Evolutionary conservation across 2,113 vertebrate species (phyloP), one percentile per base, ranked within the genome.

Genomic region (Aepyceros melampus): DNA sequence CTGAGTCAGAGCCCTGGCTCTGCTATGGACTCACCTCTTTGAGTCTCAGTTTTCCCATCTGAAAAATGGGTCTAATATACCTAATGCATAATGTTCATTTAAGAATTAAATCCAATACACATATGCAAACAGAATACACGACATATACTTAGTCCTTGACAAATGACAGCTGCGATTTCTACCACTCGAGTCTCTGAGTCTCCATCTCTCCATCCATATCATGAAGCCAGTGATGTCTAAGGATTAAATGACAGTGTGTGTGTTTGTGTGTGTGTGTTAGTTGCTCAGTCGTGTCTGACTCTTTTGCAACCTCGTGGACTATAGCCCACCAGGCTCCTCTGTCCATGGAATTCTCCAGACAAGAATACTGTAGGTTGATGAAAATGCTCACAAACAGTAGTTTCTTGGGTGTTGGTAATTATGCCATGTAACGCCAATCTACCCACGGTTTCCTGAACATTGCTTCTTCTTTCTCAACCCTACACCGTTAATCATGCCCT

Each of bases 131-230:
- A 74, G 82, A 93, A 36, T 10, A 40, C 13, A 25, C 0, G 6
- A 3, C 16, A 0, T 1, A 11, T 1, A 21, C 64, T 47, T 0
- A 5, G 47, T 5, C 1, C 19, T 83, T 7, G 0, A 7, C 31
- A 23, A 58, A 47, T 0, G 13, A 16, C 13, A 71, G 21, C 40
- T 13, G 19, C 2, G 8, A 16, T 3, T 81, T 71, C 62, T 6
- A 16, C 16, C 40, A 40, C 23, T 43, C 1, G 0, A 19, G 19
- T 74, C 64, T 67, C 45, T 8, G 43, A 25, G 45, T 19, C 74
- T 82, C 83, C 14, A 0, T 53, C 64, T 62, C 43, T 33, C 25
- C 7, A 6, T 40, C 74, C 29, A 2, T 45, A 29, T 19, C 45
- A 9, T 16, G 71, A 25, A 29, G 23, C 33, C 64, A 23, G 33